Base-by-base conservation (phyloP, 1,140 invertebrate genomes). In the Cyclina sinensis region DNA sequence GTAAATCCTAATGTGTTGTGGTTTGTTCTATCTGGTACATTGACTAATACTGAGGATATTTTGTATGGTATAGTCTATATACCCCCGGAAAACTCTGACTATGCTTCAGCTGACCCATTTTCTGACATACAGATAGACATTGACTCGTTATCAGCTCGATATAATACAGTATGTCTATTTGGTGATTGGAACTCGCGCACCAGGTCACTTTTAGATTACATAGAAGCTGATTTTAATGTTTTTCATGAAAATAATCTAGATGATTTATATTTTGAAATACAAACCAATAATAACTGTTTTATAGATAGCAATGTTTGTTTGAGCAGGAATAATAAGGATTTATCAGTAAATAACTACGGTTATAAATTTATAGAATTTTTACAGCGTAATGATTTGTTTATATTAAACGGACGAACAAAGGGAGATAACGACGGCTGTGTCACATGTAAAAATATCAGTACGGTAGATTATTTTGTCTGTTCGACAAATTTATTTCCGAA, bases 391-490 rank as follows among this genome's bases (percentile, higher is more conserved):
- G 14, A 12, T 46, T n/a, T 73, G 27, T 46, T 9, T 73, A 9
- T 73, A 5, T 73, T 73, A 46, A 73, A 73, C 43, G 68, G 68
- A 3, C 39, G 68, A 43, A 73, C 68, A 4, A 43, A 12, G 1
- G 68, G 68, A 30, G 59, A 65, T 65, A 32, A 12, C 5, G 24
- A 43, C 2, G 35, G 39, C 9, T 43, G 35, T 43, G 14, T 12
- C 18, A 73, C 68, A 12, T 73, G 68, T 46, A 73, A 73, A 73
- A 73, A 73, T 43, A 46, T 39, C 18, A 73, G 68, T n/a, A 73
- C 68, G 39, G 39, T 73, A 43, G 68, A 73, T 24, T n/a, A n/a
- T n/a, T n/a, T n/a, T n/a, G n/a, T n/a, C n/a, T n/a, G n/a, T n/a
- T n/a, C n/a, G n/a, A n/a, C 51, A 57, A 57, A 57, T 21, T 57